A percentile compares a stretch with the other conserved stretches of the same genome.
phyloP scores from a whole-genome alignment of 1,140 invertebrate species.

The Dufourea novaeangliae region DNA sequence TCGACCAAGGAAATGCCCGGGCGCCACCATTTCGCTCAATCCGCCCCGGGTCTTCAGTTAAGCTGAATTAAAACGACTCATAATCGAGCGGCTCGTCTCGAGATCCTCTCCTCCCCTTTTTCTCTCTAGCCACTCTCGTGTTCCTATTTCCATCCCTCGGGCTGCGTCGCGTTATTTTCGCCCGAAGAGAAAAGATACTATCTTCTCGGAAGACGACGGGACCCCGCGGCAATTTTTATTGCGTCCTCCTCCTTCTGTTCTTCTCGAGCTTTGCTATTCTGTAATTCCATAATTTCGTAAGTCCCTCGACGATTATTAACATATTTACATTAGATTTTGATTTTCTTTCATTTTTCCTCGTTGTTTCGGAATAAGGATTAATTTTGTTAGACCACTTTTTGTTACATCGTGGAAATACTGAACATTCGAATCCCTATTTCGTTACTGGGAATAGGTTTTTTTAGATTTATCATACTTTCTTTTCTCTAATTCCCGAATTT shows the following conservation, averaged over 20 bases:
- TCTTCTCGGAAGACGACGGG: conserved; percentile 48
- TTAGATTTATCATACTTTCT: too few species aligned
- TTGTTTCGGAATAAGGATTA: neutral
- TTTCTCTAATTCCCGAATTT: neutral
- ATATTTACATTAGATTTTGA: too few species aligned
- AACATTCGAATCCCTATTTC: too few species aligned
- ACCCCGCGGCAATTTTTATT: conserved; percentile 54
- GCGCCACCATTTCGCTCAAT: conserved; percentile 17
- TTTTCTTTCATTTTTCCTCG: too few species aligned
- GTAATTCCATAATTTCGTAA: neutral
- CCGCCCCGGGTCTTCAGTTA: conserved; percentile 52
- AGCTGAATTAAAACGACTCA: conserved; percentile 51
- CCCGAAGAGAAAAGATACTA: conserved; percentile 58
- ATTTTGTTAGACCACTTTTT: too few species aligned
- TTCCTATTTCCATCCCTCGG: conserved; percentile 63
- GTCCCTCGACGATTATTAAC: neutral
- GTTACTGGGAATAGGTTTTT: too few species aligned
- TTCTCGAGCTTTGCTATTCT: neutral
- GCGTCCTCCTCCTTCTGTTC: conserved; percentile 9
- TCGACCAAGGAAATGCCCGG: conserved; percentile 33
- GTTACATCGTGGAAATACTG: too few species aligned
- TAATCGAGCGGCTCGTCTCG: conserved; percentile 42
- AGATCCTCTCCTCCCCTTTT: conserved; percentile 33
- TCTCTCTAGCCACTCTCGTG: conserved; percentile 46
- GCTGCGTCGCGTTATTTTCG: conserved; percentile 58